These are phyloP conservation scores for Aptenodytes patagonicus DNA, from an alignment of 2,113 vertebrate species.

Conservation along the genomic window DNA sequence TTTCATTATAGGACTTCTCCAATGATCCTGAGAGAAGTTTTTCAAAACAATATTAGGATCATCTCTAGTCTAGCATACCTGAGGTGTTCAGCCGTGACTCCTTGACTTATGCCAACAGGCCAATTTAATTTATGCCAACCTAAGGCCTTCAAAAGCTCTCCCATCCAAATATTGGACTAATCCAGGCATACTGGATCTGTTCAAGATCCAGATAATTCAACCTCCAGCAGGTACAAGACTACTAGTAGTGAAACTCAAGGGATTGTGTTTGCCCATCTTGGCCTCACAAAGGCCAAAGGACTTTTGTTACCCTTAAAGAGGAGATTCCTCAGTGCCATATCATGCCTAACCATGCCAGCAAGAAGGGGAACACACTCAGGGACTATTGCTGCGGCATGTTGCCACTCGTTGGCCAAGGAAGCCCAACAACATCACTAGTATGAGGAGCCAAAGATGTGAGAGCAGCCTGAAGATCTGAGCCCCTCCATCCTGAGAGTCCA, in stretches of 20 bases:
- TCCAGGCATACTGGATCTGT: not conserved
- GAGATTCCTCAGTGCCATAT: not conserved
- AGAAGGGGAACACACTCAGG: not conserved
- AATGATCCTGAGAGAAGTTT: not conserved
- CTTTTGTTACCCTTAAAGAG: not conserved
- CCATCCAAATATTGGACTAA: not conserved
- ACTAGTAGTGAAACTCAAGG: not conserved
- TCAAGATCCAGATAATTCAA: not conserved
- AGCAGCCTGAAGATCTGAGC: not conserved
- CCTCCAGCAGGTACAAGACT: not conserved
- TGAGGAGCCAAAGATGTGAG: not conserved
- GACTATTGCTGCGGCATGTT: not conserved
- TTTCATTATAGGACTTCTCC: not conserved
- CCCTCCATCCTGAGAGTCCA: not conserved
- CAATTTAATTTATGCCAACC: not conserved
- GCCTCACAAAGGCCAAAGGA: not conserved
- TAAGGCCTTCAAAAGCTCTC: not conserved
- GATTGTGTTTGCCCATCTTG: accelerated
- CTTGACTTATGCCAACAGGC: not conserved
- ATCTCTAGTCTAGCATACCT: not conserved
- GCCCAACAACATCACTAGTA: not conserved
- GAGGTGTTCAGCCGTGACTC: accelerated
- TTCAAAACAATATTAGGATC: not conserved
- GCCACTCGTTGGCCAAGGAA: not conserved
- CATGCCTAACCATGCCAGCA: accelerated